Evolutionary conservation across 2,113 vertebrate genomes (phyloP).

Genomic region (Lipotes vexillifer): DNA sequence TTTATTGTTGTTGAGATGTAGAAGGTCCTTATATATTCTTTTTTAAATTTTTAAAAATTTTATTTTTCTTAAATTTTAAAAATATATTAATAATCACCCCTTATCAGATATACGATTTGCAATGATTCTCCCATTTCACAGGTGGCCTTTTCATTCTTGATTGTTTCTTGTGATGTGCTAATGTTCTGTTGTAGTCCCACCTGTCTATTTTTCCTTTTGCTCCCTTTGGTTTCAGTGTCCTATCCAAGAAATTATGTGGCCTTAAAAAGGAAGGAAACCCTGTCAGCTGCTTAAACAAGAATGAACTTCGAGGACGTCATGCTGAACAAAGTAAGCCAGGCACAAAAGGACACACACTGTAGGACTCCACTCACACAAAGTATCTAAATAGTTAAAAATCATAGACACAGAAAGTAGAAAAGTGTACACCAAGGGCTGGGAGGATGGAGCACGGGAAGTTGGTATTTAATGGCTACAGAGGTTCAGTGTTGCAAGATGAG

Average conservation of each 20-base stretch:
- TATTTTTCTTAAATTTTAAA: rapidly evolving
- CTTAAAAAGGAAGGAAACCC: neutral
- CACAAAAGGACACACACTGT: neutral
- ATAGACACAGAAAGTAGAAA: neutral
- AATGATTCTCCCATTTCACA: neutral
- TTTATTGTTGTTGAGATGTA: too few species aligned
- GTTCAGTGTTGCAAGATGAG: rapidly evolving
- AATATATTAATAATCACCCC: neutral
- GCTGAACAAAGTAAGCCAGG: neutral
- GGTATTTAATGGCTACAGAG: neutral
- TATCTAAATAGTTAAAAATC: too few species aligned
- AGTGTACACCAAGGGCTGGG: too few species aligned
- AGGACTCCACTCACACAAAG: rapidly evolving
- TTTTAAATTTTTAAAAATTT: too few species aligned
- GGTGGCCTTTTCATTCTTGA: too few species aligned
- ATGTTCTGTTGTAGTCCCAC: too few species aligned
- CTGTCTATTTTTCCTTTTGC: too few species aligned
- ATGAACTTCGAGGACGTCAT: neutral
- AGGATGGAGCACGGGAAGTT: rapidly evolving
- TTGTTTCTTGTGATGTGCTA: neutral
- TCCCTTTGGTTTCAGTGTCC: too few species aligned
- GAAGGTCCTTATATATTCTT: too few species aligned
- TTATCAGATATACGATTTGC: neutral
- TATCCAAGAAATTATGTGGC: neutral
- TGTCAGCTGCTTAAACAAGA: rapidly evolving